Conservation (phyloP, 2,797 vertebrate species). For the Sus cebifrons region DNA sequence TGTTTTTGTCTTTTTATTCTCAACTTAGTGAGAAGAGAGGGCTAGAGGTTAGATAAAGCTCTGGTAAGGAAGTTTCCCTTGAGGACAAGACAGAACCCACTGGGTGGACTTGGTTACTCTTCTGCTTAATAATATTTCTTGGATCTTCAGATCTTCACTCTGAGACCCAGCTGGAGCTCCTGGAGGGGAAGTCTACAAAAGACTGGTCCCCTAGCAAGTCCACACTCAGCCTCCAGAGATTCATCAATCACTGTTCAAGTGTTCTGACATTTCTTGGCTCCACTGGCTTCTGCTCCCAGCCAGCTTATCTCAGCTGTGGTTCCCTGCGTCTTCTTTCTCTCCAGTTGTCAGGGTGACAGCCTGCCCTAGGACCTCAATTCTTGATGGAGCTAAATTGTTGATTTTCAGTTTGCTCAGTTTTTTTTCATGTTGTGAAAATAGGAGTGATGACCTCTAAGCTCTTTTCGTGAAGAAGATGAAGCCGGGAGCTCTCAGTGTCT, state of each 20-base stretch:
- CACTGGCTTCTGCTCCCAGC: fast-evolving
- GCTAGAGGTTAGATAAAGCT: background rate
- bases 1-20: too few species aligned
- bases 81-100: background rate
- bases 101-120: fast-evolving
- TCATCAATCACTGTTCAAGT: too few species aligned
- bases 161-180: background rate
- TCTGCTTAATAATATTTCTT: too few species aligned
- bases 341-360: background rate
- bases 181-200: background rate
- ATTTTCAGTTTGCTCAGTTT: too few species aligned
- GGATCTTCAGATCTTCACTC: background rate
- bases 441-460: background rate
- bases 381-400: fast-evolving
- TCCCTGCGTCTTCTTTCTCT: fast-evolving
- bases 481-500: background rate
- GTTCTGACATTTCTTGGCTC: background rate
- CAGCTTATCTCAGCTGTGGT: fast-evolving
- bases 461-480: background rate
- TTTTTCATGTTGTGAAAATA: background rate
- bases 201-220: fast-evolving
- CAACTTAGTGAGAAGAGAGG: background rate
- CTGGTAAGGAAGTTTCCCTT: fast-evolving
- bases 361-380: background rate
- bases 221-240: fast-evolving